phyloP scores from a whole-genome alignment of 2,888 invertebrate genomes.

The Imbricaverruca yamaguchii region DNA sequence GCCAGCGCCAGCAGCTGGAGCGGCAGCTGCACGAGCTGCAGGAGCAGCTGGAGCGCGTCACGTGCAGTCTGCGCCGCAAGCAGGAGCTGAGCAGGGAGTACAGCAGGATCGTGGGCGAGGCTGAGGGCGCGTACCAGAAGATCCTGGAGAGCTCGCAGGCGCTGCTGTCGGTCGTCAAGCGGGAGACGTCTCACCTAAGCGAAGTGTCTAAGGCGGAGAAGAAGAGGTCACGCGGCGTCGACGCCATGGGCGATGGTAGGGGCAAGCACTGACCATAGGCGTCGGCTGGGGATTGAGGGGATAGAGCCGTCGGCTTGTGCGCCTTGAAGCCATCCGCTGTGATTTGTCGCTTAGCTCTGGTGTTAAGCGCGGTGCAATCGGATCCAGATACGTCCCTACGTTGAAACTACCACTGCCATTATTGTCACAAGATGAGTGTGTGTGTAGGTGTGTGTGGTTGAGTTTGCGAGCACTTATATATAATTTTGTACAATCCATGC shows the following conservation, averaged over 20 bases:
- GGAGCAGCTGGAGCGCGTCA: slow-evolving; percentile 37
- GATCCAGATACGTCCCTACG: too few species aligned
- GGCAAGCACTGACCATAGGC: background rate
- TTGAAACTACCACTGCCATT: too few species aligned
- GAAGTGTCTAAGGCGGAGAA: background rate
- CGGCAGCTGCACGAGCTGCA: background rate
- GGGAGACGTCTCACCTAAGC: slow-evolving; percentile 36
- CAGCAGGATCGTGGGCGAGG: slow-evolving; percentile 42
- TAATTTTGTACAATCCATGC: too few species aligned
- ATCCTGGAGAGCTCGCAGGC: slow-evolving; percentile 51
- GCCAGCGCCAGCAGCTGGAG: slow-evolving; percentile 10
- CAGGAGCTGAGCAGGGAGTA: slow-evolving; percentile 42
- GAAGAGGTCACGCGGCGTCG: background rate
- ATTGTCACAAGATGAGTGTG: too few species aligned
- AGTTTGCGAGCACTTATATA: too few species aligned
- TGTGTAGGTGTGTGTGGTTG: too few species aligned
- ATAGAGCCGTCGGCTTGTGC: too few species aligned
- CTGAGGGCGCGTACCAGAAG: slow-evolving; percentile 46
- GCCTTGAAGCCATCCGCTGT: too few species aligned
- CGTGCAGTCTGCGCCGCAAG: slow-evolving; percentile 39
- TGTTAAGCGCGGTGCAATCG: too few species aligned
- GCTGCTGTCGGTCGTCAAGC: slow-evolving; percentile 47
- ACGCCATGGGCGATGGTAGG: background rate
- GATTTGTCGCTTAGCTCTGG: too few species aligned
- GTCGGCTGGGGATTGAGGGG: too few species aligned